Conservation (phyloP, 2,888 invertebrate species). For the Amaurobius ferox region DNA sequence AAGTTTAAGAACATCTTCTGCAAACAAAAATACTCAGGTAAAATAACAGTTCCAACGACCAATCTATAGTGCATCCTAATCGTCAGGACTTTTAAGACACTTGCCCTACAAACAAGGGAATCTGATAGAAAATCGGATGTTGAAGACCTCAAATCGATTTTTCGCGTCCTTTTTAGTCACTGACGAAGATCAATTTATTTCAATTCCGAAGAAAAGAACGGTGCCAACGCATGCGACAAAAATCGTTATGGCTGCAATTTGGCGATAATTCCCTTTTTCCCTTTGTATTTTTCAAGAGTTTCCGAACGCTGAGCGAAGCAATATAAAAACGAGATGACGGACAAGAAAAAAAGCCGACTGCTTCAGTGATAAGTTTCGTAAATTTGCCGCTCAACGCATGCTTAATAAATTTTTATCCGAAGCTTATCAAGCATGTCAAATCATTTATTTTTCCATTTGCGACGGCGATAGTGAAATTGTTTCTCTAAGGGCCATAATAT, state of each 20-base stretch:
- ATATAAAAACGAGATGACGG: slow-evolving; percentile 15
- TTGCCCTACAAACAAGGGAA: too few relatives aligned
- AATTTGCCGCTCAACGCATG: slow-evolving; percentile 62
- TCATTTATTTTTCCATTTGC: slow-evolving; percentile 71
- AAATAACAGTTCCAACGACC: too few relatives aligned
- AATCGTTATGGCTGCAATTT: slow-evolving; percentile 57
- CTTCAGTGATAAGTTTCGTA: slow-evolving; percentile 63
- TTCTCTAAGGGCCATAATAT: slow-evolving; percentile 68
- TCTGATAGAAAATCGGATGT: slow-evolving; percentile 1
- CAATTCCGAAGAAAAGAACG: not conserved
- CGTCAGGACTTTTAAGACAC: too few relatives aligned
- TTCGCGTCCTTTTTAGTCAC: not conserved
- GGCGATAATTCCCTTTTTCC: slow-evolving; percentile 61
- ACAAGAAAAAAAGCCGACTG: slow-evolving; percentile 21
- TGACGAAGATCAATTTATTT: slow-evolving; percentile 4
- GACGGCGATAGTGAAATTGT: slow-evolving; percentile 59
- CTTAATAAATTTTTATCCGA: slow-evolving; percentile 70
- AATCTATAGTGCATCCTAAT: too few relatives aligned
- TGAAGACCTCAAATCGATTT: slow-evolving; percentile 14
- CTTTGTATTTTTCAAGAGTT: slow-evolving; percentile 27
- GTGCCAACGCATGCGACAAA: not conserved
- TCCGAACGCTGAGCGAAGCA: slow-evolving; percentile 5
- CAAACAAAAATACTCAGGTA: too few relatives aligned
- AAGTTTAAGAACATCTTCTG: too few relatives aligned
- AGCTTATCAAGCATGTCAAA: slow-evolving; percentile 70